Evolutionary conservation across 2,888 invertebrate species (phyloP).

Genomic region (Pterostichus madidus): DNA sequence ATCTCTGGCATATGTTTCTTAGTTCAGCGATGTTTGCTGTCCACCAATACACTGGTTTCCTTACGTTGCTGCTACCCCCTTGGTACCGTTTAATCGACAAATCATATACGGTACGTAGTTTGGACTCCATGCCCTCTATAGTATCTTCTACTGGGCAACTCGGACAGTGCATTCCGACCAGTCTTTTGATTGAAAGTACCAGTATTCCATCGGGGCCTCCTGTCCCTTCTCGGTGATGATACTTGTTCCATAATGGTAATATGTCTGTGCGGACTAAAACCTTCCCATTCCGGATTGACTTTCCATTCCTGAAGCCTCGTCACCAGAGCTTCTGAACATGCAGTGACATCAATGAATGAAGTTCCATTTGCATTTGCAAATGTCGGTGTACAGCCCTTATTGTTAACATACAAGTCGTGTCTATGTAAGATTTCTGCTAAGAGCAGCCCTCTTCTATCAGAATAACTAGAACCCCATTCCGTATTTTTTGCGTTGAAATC

Average conservation of each 20-base stretch:
- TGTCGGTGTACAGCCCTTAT: background rate
- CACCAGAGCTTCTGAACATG: background rate
- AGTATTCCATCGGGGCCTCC: background rate
- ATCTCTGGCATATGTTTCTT: too few relatives aligned
- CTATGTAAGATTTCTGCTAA: background rate
- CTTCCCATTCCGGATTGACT: background rate
- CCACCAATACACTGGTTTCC: too few relatives aligned
- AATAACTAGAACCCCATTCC: slow-evolving; percentile 19
- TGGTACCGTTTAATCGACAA: too few relatives aligned
- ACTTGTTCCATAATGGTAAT: background rate
- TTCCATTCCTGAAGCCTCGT: background rate
- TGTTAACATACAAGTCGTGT: background rate
- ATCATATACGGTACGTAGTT: too few relatives aligned
- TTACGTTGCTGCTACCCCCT: too few relatives aligned
- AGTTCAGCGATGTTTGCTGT: too few relatives aligned
- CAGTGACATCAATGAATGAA: background rate
- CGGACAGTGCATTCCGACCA: too few relatives aligned
- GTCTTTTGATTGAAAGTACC: background rate
- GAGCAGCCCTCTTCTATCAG: background rate
- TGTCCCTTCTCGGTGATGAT: background rate
- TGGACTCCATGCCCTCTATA: too few relatives aligned
- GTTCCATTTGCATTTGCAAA: background rate
- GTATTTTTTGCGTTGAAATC: background rate
- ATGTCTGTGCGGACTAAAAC: background rate
- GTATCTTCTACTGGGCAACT: too few relatives aligned